Evolutionary conservation across 2,888 invertebrate species (phyloP).

Genomic region (Acleris holmiana): DNA sequence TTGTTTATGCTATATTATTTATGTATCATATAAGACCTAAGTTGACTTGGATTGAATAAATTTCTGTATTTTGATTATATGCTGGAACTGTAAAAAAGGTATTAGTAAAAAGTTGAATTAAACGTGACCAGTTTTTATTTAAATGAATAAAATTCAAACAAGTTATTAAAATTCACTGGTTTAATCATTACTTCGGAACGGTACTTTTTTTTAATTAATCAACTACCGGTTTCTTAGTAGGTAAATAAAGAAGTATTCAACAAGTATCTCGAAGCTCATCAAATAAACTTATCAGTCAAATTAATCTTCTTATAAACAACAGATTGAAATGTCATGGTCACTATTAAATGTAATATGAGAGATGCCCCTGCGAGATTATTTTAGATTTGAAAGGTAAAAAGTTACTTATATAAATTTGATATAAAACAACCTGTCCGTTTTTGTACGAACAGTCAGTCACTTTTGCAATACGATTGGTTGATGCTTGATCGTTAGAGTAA

Average conservation of each 20-base stretch:
- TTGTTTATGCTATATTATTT: too few relatives aligned
- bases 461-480: too few relatives aligned
- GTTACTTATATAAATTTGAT: not conserved
- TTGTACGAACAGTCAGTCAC: not conserved
- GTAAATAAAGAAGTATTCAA: slow-evolving; percentile 34
- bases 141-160: too few relatives aligned
- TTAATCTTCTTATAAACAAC: slow-evolving; percentile 45
- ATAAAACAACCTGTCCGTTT: not conserved
- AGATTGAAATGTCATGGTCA: slow-evolving; percentile 48
- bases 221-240: slow-evolving; percentile 19
- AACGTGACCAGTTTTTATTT: too few relatives aligned
- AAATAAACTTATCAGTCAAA: slow-evolving; percentile 42
- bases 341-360: slow-evolving; percentile 40
- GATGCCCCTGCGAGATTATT: slow-evolving; percentile 28
- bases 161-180: not conserved
- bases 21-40: too few relatives aligned
- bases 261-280: slow-evolving; percentile 40
- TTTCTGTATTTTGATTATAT: too few relatives aligned
- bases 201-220: slow-evolving; percentile 24
- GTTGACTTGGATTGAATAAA: too few relatives aligned
- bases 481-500: too few relatives aligned
- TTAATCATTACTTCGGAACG: slow-evolving; percentile 1
- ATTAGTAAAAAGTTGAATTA: too few relatives aligned
- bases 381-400: slow-evolving; percentile 22
- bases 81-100: too few relatives aligned